These are phyloP conservation scores for Neria commutata DNA, from an alignment of 2,888 invertebrate genomes.

Conservation along the genomic window DNA sequence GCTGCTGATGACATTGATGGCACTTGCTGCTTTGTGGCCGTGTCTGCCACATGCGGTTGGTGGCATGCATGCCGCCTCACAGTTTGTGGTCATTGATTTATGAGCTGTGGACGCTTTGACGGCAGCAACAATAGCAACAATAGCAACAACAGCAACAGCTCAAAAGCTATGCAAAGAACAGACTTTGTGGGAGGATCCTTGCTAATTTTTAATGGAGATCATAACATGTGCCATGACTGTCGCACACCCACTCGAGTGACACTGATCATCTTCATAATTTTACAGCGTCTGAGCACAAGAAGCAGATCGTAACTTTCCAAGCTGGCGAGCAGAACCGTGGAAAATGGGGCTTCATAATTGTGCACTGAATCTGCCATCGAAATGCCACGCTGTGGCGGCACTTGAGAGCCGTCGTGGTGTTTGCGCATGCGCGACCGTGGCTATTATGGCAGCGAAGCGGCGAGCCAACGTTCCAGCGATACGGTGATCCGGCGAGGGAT, in stretches of 20 bases:
- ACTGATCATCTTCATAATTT: conserved; percentile 37
- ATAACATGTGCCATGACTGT: neutral
- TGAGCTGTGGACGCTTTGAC: conserved; percentile 16
- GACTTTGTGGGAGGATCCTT: neutral
- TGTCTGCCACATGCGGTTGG: neutral
- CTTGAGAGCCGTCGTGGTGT: neutral
- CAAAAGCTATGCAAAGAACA: neutral
- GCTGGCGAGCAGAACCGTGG: conserved; percentile 39
- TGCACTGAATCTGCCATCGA: too few species aligned
- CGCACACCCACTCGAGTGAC: neutral
- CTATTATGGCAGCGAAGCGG: conserved; percentile 14
- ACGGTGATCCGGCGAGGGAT: conserved; percentile 32
- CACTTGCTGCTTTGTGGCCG: conserved; percentile 19
- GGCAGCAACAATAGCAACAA: neutral
- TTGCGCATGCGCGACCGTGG: conserved; percentile 36
- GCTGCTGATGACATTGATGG: conserved; percentile 17
- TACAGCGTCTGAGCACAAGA: conserved; percentile 42
- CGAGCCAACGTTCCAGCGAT: conserved; percentile 14
- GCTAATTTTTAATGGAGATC: neutral
- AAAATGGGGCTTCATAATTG: too few species aligned
- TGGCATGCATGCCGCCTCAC: conserved; percentile 2
- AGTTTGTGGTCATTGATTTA: conserved; percentile 22
- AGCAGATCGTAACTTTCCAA: conserved; percentile 13
- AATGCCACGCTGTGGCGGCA: too few species aligned
- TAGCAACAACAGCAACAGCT: neutral